A percentile compares a stretch with the other conserved stretches of the same genome.
Conservation (phyloP, 2,797 vertebrate genomes). For the Gastrophryne carolinensis region DNA sequence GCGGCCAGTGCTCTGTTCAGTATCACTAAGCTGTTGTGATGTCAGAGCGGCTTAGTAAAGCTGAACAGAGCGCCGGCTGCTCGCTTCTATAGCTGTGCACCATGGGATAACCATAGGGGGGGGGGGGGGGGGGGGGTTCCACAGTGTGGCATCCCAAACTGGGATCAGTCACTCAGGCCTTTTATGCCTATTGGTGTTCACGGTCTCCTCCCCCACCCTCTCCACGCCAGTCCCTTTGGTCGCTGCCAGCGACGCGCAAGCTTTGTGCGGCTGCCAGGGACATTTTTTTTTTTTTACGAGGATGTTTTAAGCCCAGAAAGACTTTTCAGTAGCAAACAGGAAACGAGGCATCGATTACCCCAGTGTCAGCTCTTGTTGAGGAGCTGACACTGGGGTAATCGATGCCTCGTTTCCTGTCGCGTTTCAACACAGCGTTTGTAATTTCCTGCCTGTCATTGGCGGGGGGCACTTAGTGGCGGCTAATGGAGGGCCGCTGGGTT, state of each 20-base stretch:
- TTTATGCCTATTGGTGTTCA: too few relatives aligned
- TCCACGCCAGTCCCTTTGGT: background rate
- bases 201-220: too few relatives aligned
- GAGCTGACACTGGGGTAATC: conserved; percentile 77
- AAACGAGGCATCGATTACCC: conserved; percentile 77
- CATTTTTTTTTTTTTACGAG: conserved; percentile 63
- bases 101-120: too few relatives aligned
- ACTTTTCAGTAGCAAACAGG: conserved; percentile 76
- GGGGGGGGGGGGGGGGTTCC: too few relatives aligned
- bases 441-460: conserved; percentile 65
- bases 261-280: conserved; percentile 67
- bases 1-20: too few relatives aligned
- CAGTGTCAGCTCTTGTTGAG: conserved; percentile 76
- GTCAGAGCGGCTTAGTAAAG: too few relatives aligned
- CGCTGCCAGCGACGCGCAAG: background rate
- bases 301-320: conserved; percentile 72
- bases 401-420: conserved; percentile 75
- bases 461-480: conserved; percentile 18
- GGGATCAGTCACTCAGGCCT: too few relatives aligned
- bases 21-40: too few relatives aligned
- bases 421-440: conserved; percentile 79
- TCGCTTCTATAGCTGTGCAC: too few relatives aligned
- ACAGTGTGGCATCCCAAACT: too few relatives aligned
- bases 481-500: conserved; percentile 21
- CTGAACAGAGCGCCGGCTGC: too few relatives aligned